These are phyloP conservation scores for Mastomys natalensis DNA, from an alignment of 2,113 vertebrate species.

Conservation along the genomic window DNA sequence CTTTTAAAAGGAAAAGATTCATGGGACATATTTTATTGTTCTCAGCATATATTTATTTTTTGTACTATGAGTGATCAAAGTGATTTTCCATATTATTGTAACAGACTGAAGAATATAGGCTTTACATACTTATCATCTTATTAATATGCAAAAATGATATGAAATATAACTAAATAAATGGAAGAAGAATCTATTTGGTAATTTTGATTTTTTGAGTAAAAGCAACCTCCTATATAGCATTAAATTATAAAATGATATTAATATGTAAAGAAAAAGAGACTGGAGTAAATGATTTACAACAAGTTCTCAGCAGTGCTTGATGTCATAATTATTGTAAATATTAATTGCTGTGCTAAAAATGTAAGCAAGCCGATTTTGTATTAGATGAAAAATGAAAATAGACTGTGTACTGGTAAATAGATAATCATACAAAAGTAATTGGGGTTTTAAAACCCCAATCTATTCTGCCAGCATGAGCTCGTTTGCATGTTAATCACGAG, in stretches of 20 bases:
- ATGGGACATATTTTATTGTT: constrained; percentile 67
- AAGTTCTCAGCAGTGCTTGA: constrained; percentile 86
- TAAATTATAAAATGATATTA: constrained; percentile 83
- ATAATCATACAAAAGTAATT: constrained; percentile 99
- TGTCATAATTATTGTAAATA: constrained; percentile 92
- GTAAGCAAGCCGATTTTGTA: constrained; percentile 91
- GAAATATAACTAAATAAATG: constrained; percentile 81
- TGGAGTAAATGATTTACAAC: constrained; percentile 84
- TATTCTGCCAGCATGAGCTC: constrained; percentile 99
- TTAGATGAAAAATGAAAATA: constrained; percentile 98
- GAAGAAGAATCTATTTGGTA: constrained; percentile 67
- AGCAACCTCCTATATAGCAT: constrained; percentile 66
- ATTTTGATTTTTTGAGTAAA: constrained; percentile 79
- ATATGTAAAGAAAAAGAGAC: constrained; percentile 78
- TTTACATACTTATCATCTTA: constrained; percentile 77
- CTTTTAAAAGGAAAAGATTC: constrained; percentile 72
- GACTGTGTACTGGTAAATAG: constrained; percentile 99
- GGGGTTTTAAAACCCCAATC: constrained; percentile 99
- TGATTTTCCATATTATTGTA: constrained; percentile 83
- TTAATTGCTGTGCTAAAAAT: constrained; percentile 91
- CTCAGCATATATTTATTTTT: constrained; percentile 83
- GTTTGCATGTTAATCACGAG: constrained; percentile 99
- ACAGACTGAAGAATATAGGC: constrained; percentile 80
- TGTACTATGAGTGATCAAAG: constrained; percentile 83
- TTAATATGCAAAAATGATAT: constrained; percentile 82